Base-by-base conservation (phyloP, 1,140 invertebrate species). In the Drosophila quadrilineata region DNA sequence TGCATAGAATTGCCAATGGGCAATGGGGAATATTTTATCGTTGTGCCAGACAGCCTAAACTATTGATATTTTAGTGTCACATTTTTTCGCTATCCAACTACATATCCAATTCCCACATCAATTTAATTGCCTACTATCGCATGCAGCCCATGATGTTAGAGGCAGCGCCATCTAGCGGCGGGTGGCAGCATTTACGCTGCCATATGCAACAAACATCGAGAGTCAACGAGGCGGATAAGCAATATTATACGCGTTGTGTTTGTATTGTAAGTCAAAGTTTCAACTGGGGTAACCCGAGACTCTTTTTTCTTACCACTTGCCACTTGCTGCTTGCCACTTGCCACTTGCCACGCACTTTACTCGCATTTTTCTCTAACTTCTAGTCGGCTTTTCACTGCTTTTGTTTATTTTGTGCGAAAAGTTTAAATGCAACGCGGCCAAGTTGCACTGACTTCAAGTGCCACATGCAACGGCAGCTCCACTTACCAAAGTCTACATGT, bases 81-180 rank as follows among this genome's bases (percentile, higher is more conserved):
- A 10, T 3, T 10, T 3, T 19, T n/a, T 40, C 41, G 22, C 12
- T 19, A 4, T 21, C 26, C 6, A 0, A 22, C 56, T 88, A 35
- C 68, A 89, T 89, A 63, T 77, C 87, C 48, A 89, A 89, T 75
- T 82, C 87, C 66, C 80, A 89, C 79, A 87, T 89, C 75, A 89
- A 89, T 76, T 74, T 89, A 63, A 73, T 54, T 68, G 88, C 88
- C 67, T 89, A 89, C 64, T 84, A 89, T 85, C 75, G 85, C 65
- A 89, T 89, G 88, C 70, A 75, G 71, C 71, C 82, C 3, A 86
- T 88, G 60, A 89, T 89, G 56, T 36, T 67, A 33, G 29, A 45
- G 6, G 12, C 48, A 62, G 38, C 79, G 79, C 74, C 80, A 60
- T 57, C 75, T 67, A 75, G 62, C 68, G 72, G 88, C 21, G 88